These are phyloP conservation scores for Platysternon megacephalum DNA, from an alignment of 2,113 vertebrate genomes.

Conservation along the genomic window DNA sequence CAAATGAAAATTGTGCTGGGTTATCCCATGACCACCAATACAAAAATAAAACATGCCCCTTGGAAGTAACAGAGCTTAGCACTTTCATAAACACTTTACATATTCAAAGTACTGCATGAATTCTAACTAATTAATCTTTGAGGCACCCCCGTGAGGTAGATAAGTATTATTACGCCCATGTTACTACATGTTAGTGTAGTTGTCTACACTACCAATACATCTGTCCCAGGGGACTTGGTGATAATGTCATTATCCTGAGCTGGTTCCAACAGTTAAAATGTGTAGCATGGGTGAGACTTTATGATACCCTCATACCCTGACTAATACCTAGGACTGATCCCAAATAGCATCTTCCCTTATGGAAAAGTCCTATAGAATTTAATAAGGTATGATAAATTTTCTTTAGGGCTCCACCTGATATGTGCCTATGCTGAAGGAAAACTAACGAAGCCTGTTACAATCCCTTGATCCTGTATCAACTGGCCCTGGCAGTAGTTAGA, in stretches of 20 bases:
- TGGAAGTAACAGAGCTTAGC: not conserved
- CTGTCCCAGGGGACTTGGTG: not conserved
- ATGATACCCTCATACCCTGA: not conserved
- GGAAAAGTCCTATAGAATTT: accelerated
- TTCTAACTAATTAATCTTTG: not conserved
- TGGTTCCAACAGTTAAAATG: slow-evolving; percentile 54
- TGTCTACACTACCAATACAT: not conserved
- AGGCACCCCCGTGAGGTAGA: not conserved
- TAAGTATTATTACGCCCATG: not conserved
- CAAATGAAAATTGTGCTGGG: not conserved
- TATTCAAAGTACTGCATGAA: not conserved
- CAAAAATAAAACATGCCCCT: not conserved
- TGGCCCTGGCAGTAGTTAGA: not conserved
- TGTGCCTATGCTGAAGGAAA: not conserved
- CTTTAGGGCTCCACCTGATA: not conserved
- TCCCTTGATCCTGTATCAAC: not conserved
- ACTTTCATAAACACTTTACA: not conserved
- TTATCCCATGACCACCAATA: not conserved
- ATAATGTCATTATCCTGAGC: not conserved
- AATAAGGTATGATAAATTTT: not conserved
- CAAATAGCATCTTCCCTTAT: not conserved
- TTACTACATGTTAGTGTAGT: not conserved
- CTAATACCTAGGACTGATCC: not conserved
- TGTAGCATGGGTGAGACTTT: slow-evolving; percentile 42
- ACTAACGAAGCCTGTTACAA: not conserved